Conservation (phyloP, 1,140 invertebrate species). For the Drosophila varians region DNA sequence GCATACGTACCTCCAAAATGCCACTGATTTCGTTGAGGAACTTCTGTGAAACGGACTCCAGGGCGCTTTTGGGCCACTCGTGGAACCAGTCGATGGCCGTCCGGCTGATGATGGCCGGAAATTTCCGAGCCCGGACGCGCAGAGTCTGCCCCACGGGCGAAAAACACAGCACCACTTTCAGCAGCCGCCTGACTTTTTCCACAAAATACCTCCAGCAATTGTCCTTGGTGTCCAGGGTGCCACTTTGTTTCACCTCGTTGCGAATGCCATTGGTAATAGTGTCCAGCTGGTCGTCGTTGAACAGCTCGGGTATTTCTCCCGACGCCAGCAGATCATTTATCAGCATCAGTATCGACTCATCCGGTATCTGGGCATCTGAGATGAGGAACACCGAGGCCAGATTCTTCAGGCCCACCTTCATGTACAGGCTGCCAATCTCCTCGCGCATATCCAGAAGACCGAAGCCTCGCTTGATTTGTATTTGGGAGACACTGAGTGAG, state of each 20-base stretch:
- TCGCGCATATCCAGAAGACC: constrained; percentile 91
- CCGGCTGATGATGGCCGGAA: constrained; percentile 96
- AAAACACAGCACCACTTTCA: constrained; percentile 94
- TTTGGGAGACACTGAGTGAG: constrained; percentile 94
- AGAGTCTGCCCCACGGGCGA: constrained; percentile 95
- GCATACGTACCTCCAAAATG: constrained; percentile 86
- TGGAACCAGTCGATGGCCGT: constrained; percentile 98
- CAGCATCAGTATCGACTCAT: constrained; percentile 96
- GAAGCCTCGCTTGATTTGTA: constrained; percentile 96
- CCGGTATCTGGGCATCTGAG: constrained; percentile 96
- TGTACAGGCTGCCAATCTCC: constrained; percentile 92
- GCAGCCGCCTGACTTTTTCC: constrained; percentile 90
- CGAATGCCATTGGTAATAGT: constrained; percentile 92
- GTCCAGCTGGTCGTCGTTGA: constrained; percentile 95
- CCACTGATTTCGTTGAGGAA: constrained; percentile 91
- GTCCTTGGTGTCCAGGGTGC: constrained; percentile 93
- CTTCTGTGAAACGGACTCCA: constrained; percentile 94
- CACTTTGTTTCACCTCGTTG: constrained; percentile 90
- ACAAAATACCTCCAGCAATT: constrained; percentile 99
- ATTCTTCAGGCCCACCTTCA: constrained; percentile 95
- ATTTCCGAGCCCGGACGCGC: constrained; percentile 93
- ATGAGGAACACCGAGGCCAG: constrained; percentile 95
- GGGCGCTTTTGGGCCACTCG: constrained; percentile 96
- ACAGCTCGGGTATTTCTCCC: constrained; percentile 96
- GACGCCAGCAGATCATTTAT: constrained; percentile 97